Evolutionary conservation across 2,888 invertebrate species (phyloP), one percentile per base, ranked within the genome.

Genomic region (Dolichomitus sp.): DNA sequence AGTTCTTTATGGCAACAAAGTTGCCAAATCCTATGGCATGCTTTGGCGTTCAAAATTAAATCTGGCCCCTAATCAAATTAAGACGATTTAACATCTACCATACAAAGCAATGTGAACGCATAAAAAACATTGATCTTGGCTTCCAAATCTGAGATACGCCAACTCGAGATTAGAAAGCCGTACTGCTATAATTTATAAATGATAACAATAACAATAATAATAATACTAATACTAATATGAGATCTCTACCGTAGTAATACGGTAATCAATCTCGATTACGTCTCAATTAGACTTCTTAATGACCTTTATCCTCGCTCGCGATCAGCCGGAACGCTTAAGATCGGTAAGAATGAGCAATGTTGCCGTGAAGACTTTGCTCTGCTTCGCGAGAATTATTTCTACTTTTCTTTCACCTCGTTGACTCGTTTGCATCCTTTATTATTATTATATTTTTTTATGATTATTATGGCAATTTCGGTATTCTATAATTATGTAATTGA

Each of bases 261-360:
- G 66, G 76, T 57, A 30, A 76, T 81, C 50, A 66, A 76, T 81
- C 70, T 70, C 65, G 66, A 81, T 81, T 68, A 72, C 81, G 81
- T 76, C 81, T 76, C 76, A 81, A 81, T 81, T 76, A 81, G 81
- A 42, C 72, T 72, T 33, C 40, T 45, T 66, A 72, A 66, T 45
- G 76, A 81, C 59, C 48, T 48, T 65, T 73, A 70, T 65, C 63
- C 80, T 50, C 66, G 66, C 48, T 57, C 50, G 76, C 72, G 66
- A 50, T 76, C 72, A 61, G 59, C 76, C 66, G 57, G 30, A 76
- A 81, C 76, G 50, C 48, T n/a, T 63, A 48, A 76, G 70, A 50
- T 37, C 27, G n/a, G n/a, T n/a, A n/a, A n/a, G n/a, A n/a, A n/a
- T n/a, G 42, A 17, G 27, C 37, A 37, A 40, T 37, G 68, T 54